These are phyloP conservation scores for Boloria selene DNA, from an alignment of 2,888 invertebrate genomes.

Conservation along the genomic window DNA sequence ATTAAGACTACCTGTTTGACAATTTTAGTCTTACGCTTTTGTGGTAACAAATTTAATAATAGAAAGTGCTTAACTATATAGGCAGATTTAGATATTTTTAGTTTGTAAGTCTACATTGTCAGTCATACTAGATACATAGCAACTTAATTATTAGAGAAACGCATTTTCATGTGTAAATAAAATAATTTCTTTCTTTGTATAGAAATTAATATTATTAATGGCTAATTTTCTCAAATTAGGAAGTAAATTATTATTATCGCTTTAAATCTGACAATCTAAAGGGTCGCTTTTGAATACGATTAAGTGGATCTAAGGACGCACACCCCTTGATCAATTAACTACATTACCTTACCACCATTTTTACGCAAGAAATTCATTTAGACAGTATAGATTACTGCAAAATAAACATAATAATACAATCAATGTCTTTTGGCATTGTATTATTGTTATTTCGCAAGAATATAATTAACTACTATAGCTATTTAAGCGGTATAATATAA, in stretches of 20 bases:
- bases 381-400: background rate
- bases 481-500: too few relatives aligned
- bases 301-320: constrained; percentile 24
- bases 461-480: too few relatives aligned
- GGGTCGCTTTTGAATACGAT: constrained; percentile 29
- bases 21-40: background rate
- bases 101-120: too few relatives aligned
- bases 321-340: constrained; percentile 29
- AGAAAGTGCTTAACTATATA: too few relatives aligned
- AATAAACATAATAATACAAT: background rate
- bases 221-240: constrained; percentile 3
- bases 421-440: too few relatives aligned
- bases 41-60: too few relatives aligned
- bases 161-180: background rate
- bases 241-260: constrained; percentile 20
- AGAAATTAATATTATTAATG: constrained; percentile 1
- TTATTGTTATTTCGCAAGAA: too few relatives aligned
- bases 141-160: too few relatives aligned
- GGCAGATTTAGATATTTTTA: too few relatives aligned
- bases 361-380: background rate
- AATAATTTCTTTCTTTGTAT: background rate
- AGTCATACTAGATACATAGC: too few relatives aligned
- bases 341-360: constrained; percentile 6
- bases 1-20: constrained; percentile 17
- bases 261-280: constrained; percentile 23